Conservation (phyloP, 2,113 vertebrate species). For the Sula dactylatra region DNA sequence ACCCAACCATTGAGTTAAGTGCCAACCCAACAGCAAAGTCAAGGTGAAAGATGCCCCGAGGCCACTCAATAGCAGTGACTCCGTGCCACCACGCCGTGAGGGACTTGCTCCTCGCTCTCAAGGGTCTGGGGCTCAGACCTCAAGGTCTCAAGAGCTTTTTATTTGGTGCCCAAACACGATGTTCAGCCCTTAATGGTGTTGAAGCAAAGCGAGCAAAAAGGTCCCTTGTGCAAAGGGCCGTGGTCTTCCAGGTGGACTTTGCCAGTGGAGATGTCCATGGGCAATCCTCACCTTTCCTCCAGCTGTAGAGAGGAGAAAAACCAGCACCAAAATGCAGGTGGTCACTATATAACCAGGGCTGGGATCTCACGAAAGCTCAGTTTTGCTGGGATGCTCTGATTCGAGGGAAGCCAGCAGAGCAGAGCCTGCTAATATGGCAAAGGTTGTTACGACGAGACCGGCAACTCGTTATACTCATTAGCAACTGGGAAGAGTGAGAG, state of each 20-base stretch:
- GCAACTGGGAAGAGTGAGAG: background rate
- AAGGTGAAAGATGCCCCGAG: accelerated
- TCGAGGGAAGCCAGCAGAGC: background rate
- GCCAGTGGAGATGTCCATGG: background rate
- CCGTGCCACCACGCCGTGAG: accelerated
- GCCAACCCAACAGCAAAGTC: background rate
- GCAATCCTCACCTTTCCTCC: background rate
- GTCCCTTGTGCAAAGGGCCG: background rate
- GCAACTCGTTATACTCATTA: constrained; percentile 21
- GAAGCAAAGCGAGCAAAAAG: background rate
- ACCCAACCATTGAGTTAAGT: background rate
- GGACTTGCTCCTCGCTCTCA: accelerated
- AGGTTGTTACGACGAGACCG: background rate
- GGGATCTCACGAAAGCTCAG: background rate
- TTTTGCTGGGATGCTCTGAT: background rate
- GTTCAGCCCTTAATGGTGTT: accelerated
- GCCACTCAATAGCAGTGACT: background rate
- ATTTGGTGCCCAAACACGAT: background rate
- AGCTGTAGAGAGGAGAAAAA: background rate
- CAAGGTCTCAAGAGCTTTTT: background rate
- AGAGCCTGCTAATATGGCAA: background rate
- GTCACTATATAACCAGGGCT: background rate
- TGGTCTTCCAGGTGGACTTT: background rate
- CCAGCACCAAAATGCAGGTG: background rate
- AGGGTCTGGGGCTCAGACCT: background rate